Conservation (phyloP, 2,888 invertebrate genomes). For the Sturmia bella region DNA sequence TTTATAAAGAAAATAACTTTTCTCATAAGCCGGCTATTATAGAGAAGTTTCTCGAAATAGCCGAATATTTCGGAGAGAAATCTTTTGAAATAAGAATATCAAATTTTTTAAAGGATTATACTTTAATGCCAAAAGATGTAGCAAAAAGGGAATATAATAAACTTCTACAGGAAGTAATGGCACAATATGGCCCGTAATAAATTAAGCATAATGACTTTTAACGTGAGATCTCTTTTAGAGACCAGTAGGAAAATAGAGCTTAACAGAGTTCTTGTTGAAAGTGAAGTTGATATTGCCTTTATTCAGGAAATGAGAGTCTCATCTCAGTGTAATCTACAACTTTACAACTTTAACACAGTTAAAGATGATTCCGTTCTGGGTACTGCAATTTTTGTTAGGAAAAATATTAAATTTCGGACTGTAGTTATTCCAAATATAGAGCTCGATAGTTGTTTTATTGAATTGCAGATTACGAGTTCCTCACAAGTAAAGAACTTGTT, state of each 20-base stretch:
- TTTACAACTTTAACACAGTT: no score
- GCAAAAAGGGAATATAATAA: neutral
- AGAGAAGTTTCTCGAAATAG: constrained; percentile 4
- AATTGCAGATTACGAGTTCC: no score
- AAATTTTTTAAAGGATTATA: neutral
- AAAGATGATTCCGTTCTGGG: no score
- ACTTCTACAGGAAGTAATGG: neutral
- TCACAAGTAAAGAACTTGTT: no score
- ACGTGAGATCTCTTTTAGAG: constrained; percentile 16
- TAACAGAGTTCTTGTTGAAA: neutral
- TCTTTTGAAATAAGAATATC: neutral
- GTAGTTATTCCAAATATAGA: no score
- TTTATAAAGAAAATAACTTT: no score
- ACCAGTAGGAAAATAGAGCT: constrained; percentile 19
- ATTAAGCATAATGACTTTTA: constrained; percentile 17
- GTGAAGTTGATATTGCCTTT: no score
- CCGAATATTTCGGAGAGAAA: constrained; percentile 4
- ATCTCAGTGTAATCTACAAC: neutral
- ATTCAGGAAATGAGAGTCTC: no score
- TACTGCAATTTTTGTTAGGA: no score
- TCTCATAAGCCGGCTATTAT: neutral
- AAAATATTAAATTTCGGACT: no score
- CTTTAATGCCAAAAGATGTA: neutral
- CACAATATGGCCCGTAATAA: no score
- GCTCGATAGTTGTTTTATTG: no score